These are phyloP conservation scores for Lepidostoma basale DNA, from an alignment of 1,140 invertebrate genomes.

Conservation along the genomic window DNA sequence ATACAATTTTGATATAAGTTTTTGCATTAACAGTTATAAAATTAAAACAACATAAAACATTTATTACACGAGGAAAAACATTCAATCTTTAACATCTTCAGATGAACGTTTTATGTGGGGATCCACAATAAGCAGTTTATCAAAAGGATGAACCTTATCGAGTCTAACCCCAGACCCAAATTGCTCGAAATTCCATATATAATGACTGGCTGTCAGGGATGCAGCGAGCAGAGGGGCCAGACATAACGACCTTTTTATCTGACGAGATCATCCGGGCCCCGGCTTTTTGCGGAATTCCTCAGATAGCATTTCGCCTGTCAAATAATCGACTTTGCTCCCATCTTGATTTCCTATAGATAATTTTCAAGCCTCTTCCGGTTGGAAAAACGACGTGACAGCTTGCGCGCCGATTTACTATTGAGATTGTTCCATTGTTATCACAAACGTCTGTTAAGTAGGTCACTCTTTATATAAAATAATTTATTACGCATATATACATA, in stretches of 20 bases:
- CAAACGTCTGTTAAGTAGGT: no score
- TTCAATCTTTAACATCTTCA: no score
- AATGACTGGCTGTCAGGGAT: not conserved
- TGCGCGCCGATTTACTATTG: not conserved
- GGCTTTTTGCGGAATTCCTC: not conserved
- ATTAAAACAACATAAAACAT: no score
- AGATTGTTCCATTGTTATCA: no score
- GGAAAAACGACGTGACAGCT: not conserved
- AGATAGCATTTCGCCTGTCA: slow-evolving; percentile 3
- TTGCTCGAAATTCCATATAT: not conserved
- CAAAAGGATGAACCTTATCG: not conserved
- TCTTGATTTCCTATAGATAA: slow-evolving; percentile 17
- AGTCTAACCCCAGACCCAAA: not conserved
- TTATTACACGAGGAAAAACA: no score
- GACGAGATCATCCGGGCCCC: not conserved
- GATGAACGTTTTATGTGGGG: no score
- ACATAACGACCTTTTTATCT: slow-evolving; percentile 20
- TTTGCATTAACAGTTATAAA: no score
- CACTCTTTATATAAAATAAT: no score
- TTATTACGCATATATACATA: no score
- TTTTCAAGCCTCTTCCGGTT: not conserved
- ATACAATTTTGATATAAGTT: no score
- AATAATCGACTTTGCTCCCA: slow-evolving; percentile 11
- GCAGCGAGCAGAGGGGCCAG: not conserved
- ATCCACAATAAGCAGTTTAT: not conserved